Base-by-base conservation (phyloP, 2,797 vertebrate genomes). In the Odontamblyopus rebecca region DNA sequence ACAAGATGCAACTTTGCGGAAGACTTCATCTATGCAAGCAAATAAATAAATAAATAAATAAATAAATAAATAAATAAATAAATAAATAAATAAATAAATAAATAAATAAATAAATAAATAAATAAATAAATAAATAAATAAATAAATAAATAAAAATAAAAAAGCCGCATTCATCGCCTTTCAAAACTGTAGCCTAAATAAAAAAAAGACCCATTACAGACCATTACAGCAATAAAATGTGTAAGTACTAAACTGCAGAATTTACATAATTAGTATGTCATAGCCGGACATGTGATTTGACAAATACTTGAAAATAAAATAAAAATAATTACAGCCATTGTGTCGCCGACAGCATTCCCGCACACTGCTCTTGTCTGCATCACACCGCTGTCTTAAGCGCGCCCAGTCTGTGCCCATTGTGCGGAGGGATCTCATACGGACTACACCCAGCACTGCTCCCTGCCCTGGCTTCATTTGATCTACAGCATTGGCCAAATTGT, bases 371-470 rank as follows among this genome's bases (percentile, higher is more conserved):
- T 56, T 71, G 76, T 73, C 82, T 82, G 78, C 81, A 75, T 78
- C 75, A 59, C 78, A 65, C 29, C 71, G 78, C 79, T 74, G 81
- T 85, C 82, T 80, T 88, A 84, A 86, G 88, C 27, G 65, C 65
- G 86, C 83, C 72, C 78, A 74, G 75, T 69, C 78, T 72, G 77
- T 71, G 76, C 84, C 78, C 78, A 86, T 86, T 86, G 89, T 83
- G 86, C 94, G 94, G 93, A 95, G 89, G 78, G 92, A 94, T 94
- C 89, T 91, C 88, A 84, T 81, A 67, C 87, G 88, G 94, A 93
- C 93, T 94, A 94, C 94, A 94, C 94, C 94, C 93, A 91, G 91
- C 88, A 85, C 91, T 87, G 93, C 90, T 92, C 89, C 80, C 87
- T 88, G 79, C 89, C 87, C 90, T 78, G 92, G 92, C 92, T 93